Evolutionary conservation across 2,888 invertebrate species (phyloP).

Genomic region (Hydrotaea cyrtoneurina): DNA sequence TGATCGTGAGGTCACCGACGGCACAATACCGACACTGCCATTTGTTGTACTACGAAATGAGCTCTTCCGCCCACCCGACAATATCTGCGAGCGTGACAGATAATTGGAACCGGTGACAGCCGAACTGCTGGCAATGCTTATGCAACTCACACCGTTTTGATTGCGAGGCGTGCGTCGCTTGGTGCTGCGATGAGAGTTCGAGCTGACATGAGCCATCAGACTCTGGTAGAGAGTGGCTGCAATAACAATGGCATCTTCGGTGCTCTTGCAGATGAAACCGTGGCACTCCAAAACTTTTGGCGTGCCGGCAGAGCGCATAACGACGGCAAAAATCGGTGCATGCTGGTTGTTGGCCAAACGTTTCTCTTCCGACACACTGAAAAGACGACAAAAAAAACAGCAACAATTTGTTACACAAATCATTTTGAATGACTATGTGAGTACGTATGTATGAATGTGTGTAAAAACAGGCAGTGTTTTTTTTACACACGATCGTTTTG

Average conservation of each 20-base stretch:
- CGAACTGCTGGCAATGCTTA: constrained; percentile 87
- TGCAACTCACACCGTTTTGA: constrained; percentile 88
- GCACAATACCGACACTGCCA: constrained; percentile 68
- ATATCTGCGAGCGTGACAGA: constrained; percentile 73
- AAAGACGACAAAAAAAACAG: constrained; percentile 29
- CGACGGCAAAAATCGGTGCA: constrained; percentile 93
- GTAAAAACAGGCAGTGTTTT: too few species aligned
- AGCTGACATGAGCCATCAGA: constrained; percentile 90
- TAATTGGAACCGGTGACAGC: constrained; percentile 79
- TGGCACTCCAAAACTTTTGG: constrained; percentile 93
- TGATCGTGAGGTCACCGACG: constrained; percentile 82
- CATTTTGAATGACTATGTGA: too few species aligned
- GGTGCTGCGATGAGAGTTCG: constrained; percentile 79
- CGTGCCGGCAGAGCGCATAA: constrained; percentile 89
- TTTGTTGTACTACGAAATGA: constrained; percentile 75
- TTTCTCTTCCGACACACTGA: constrained; percentile 78
- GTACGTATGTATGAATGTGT: too few species aligned
- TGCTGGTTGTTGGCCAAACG: constrained; percentile 83
- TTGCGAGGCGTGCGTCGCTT: constrained; percentile 84
- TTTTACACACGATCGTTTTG: not conserved
- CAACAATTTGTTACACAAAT: not conserved
- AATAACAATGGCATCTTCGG: constrained; percentile 94
- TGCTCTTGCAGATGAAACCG: constrained; percentile 93
- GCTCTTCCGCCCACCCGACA: constrained; percentile 75
- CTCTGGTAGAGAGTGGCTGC: constrained; percentile 95